phyloP scores from a whole-genome alignment of 2,113 vertebrate species.

The Pollachius pollachius region DNA sequence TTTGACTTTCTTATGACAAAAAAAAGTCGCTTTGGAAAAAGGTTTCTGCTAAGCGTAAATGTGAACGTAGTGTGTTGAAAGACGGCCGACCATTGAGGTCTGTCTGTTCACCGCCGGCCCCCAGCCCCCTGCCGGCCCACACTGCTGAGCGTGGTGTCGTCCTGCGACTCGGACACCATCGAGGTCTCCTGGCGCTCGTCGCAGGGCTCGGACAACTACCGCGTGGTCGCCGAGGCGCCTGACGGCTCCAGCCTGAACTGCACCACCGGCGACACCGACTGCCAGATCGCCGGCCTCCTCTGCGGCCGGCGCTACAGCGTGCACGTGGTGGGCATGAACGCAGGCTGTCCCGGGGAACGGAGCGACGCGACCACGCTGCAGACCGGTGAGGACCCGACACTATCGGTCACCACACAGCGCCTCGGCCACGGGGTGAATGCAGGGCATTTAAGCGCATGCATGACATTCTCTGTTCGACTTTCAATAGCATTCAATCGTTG shows the following conservation, averaged over 20 bases:
- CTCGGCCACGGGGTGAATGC: too few relatives aligned
- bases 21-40: too few relatives aligned
- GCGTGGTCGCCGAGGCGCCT: slow-evolving; percentile 50
- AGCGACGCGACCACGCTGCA: slow-evolving; percentile 51
- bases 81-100: too few relatives aligned
- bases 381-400: slow-evolving; percentile 56
- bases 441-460: too few relatives aligned
- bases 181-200: slow-evolving; percentile 65
- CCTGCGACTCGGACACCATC: slow-evolving; percentile 64
- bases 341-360: slow-evolving; percentile 56
- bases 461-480: too few relatives aligned
- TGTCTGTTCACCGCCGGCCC: not conserved
- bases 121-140: slow-evolving; percentile 72
- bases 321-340: slow-evolving; percentile 58
- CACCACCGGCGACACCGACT: slow-evolving; percentile 55
- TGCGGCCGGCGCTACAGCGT: slow-evolving; percentile 72
- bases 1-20: too few relatives aligned
- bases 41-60: too few relatives aligned
- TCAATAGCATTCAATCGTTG: too few relatives aligned
- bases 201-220: slow-evolving; percentile 58
- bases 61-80: too few relatives aligned
- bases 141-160: slow-evolving; percentile 44
- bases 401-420: too few relatives aligned
- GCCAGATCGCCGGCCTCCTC: slow-evolving; percentile 56
- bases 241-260: slow-evolving; percentile 52